These are phyloP conservation scores for Epinotia ramella DNA, from an alignment of 2,888 invertebrate species.

Conservation along the genomic window DNA sequence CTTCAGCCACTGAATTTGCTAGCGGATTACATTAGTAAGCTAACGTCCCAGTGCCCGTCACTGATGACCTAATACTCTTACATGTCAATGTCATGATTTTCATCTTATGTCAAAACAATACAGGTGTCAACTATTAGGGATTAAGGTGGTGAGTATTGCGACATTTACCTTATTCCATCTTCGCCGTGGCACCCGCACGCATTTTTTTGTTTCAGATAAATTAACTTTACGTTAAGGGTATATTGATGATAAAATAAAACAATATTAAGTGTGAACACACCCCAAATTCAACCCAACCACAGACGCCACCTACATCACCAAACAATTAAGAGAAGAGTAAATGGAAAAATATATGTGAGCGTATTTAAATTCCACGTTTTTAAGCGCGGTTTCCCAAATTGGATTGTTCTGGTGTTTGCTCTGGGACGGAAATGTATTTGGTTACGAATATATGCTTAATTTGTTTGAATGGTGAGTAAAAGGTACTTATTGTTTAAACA, in stretches of 20 bases:
- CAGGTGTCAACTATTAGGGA: too few species aligned
- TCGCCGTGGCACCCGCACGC: background rate
- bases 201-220: background rate
- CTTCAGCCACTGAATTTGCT: too few species aligned
- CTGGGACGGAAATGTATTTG: constrained; percentile 11
- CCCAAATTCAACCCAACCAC: constrained; percentile 1
- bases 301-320: constrained; percentile 21
- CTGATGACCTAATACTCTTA: too few species aligned
- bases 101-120: too few species aligned
- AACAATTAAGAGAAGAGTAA: constrained; percentile 32
- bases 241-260: constrained; percentile 16
- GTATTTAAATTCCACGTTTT: constrained; percentile 31
- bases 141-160: too few species aligned
- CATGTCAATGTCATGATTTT: too few species aligned
- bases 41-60: too few species aligned
- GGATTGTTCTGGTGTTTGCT: constrained; percentile 27
- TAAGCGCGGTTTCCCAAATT: constrained; percentile 30
- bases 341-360: constrained; percentile 13
- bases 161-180: too few species aligned
- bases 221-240: background rate
- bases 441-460: background rate
- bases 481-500: background rate
- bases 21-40: too few species aligned
- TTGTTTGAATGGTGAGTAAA: background rate
- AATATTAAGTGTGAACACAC: constrained; percentile 26